A percentile compares a stretch with the other conserved stretches of the same genome.
These are phyloP conservation scores for Teleogryllus occipitalis DNA, from an alignment of 1,140 invertebrate genomes.

Conservation along the genomic window DNA sequence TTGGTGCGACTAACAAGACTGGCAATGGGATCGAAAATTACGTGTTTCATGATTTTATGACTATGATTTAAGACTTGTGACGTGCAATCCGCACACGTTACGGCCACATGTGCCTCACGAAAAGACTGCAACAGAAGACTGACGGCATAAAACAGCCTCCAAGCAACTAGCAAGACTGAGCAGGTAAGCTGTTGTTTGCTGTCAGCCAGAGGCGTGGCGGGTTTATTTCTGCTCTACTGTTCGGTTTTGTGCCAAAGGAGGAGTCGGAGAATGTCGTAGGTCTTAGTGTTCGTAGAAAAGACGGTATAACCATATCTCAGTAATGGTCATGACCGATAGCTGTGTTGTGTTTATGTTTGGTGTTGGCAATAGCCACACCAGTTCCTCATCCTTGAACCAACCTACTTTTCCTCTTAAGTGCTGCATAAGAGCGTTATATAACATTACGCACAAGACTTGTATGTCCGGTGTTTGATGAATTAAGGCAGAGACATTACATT, in stretches of 20 bases:
- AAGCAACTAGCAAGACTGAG: conserved; percentile 17
- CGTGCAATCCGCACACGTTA: conserved; percentile 20
- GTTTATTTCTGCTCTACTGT: not conserved
- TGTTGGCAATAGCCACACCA: not conserved
- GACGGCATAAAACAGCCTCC: conserved; percentile 12
- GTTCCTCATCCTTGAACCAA: not conserved
- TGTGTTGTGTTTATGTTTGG: not conserved
- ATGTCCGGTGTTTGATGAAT: too few relatives aligned
- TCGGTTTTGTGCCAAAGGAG: too few relatives aligned
- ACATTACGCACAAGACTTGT: not conserved
- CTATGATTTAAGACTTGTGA: conserved; percentile 20
- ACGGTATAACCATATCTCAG: not conserved
- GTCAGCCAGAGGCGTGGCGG: conserved; percentile 11
- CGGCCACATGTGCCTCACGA: conserved; percentile 23
- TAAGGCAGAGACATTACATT: too few relatives aligned
- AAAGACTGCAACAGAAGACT: conserved; percentile 23
- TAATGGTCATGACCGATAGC: not conserved
- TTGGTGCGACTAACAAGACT: conserved; percentile 16
- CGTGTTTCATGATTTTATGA: conserved; percentile 17
- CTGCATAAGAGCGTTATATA: not conserved
- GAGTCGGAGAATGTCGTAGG: too few relatives aligned
- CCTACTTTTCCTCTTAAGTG: not conserved
- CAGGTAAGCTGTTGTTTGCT: conserved; percentile 19
- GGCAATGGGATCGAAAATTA: conserved; percentile 14
- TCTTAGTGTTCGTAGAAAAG: too few relatives aligned